Conservation (phyloP, 1,140 invertebrate genomes). For the Monomorium pharaonis region DNA sequence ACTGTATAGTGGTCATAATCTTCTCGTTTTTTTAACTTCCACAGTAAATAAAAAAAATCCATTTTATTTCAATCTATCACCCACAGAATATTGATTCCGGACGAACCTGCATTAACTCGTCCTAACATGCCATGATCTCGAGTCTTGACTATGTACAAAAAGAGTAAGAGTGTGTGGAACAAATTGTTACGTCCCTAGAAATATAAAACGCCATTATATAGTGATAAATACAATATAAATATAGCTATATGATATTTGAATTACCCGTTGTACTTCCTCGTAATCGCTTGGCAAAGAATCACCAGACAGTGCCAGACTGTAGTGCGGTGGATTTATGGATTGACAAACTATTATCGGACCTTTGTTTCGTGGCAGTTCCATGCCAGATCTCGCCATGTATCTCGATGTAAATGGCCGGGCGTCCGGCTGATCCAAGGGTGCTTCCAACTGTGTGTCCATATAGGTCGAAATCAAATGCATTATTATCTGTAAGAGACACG, state of each 20-base stretch:
- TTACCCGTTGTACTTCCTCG: slow-evolving; percentile 88
- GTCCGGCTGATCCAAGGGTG: slow-evolving; percentile 90
- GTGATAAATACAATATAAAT: background rate
- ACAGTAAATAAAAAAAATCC: background rate
- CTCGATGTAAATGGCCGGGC: slow-evolving; percentile 90
- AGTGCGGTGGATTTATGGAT: slow-evolving; percentile 90
- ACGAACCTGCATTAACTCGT: slow-evolving; percentile 91
- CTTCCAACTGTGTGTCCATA: slow-evolving; percentile 92
- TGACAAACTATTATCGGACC: slow-evolving; percentile 86
- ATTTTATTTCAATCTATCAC: slow-evolving; percentile 86
- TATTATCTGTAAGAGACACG: slow-evolving; percentile 88
- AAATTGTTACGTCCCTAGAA: slow-evolving; percentile 93
- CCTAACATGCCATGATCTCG: slow-evolving; percentile 92
- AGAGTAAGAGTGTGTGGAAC: slow-evolving; percentile 92
- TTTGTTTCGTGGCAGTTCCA: slow-evolving; percentile 82
- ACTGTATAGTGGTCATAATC: background rate
- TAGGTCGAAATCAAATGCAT: slow-evolving; percentile 93
- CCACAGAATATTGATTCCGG: slow-evolving; percentile 92
- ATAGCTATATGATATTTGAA: background rate
- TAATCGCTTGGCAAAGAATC: slow-evolving; percentile 84
- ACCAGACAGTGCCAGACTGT: slow-evolving; percentile 88
- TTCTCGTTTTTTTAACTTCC: background rate
- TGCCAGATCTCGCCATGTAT: slow-evolving; percentile 79
- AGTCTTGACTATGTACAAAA: slow-evolving; percentile 91
- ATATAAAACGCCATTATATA: slow-evolving; percentile 10